phyloP scores from a whole-genome alignment of 2,797 vertebrate genomes.

The Pagetopsis macropterus region DNA sequence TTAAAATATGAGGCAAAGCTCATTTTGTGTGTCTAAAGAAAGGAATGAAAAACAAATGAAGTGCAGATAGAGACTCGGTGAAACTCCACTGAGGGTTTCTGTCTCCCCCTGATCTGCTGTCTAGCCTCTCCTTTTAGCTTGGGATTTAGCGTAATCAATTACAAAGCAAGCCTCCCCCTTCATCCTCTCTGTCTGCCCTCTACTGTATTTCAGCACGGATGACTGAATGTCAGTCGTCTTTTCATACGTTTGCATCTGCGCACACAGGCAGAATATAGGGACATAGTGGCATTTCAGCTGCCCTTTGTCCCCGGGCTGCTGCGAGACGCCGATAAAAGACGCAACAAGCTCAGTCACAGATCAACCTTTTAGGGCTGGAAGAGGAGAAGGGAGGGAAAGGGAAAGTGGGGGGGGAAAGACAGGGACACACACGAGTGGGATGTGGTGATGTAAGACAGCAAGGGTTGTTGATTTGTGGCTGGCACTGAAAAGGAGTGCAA shows the following conservation, averaged over 20 bases:
- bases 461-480: slow-evolving; percentile 32
- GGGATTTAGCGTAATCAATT: slow-evolving; percentile 76
- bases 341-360: slow-evolving; percentile 65
- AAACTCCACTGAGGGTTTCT: slow-evolving; percentile 24
- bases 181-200: slow-evolving; percentile 50
- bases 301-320: slow-evolving; percentile 71
- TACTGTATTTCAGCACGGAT: slow-evolving; percentile 48
- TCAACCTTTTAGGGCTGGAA: slow-evolving; percentile 58
- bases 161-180: slow-evolving; percentile 45
- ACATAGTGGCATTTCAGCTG: slow-evolving; percentile 68
- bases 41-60: slow-evolving; percentile 12
- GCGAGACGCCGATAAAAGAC: slow-evolving; percentile 69
- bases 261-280: slow-evolving; percentile 47
- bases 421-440: slow-evolving; percentile 50
- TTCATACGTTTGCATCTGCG: slow-evolving; percentile 49
- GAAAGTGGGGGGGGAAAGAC: slow-evolving; percentile 29
- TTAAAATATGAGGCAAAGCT: slow-evolving; percentile 15
- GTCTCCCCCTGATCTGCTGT: slow-evolving; percentile 49
- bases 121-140: slow-evolving; percentile 55
- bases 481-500: slow-evolving; percentile 17
- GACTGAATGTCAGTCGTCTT: slow-evolving; percentile 64
- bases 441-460: slow-evolving; percentile 47
- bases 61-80: slow-evolving; percentile 19
- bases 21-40: slow-evolving; percentile 1
- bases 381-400: slow-evolving; percentile 42